These are phyloP conservation scores for Discoglossus pictus DNA, from an alignment of 2,797 vertebrate species.

Conservation along the genomic window DNA sequence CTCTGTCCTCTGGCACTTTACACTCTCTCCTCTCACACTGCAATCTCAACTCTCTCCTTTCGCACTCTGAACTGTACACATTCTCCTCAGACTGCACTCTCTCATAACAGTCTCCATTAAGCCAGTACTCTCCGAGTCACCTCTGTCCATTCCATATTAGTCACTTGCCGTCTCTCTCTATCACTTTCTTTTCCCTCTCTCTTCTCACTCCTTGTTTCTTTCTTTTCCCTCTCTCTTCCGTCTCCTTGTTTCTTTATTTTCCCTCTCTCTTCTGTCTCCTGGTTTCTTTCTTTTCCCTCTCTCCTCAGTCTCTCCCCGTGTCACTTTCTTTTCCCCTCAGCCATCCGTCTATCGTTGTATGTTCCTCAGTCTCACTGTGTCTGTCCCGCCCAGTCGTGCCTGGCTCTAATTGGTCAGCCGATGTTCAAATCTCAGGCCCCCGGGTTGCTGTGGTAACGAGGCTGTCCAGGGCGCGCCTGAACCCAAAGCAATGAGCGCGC, in stretches of 20 bases:
- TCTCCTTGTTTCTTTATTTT: no score
- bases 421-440: slow-evolving; percentile 41
- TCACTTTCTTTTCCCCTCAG: no score
- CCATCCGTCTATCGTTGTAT: no score
- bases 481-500: background rate
- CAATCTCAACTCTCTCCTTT: background rate
- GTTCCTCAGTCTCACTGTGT: no score
- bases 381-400: slow-evolving; percentile 2
- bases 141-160: background rate
- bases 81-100: background rate
- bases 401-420: slow-evolving; percentile 21
- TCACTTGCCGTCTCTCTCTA: background rate
- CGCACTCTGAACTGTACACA: no score
- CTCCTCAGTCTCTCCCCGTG: no score
- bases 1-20: no score
- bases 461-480: slow-evolving; percentile 27
- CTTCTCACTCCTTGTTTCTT: background rate
- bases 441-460: background rate
- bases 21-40: no score
- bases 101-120: background rate
- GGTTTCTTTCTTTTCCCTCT: no score
- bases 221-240: slow-evolving; percentile 1
- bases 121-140: no score
- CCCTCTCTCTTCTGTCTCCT: no score
- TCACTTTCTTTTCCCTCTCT: slow-evolving; percentile 12